Evolutionary conservation across 2,113 vertebrate genomes (phyloP).

Genomic region (Cryptomyrus ogoouensis): DNA sequence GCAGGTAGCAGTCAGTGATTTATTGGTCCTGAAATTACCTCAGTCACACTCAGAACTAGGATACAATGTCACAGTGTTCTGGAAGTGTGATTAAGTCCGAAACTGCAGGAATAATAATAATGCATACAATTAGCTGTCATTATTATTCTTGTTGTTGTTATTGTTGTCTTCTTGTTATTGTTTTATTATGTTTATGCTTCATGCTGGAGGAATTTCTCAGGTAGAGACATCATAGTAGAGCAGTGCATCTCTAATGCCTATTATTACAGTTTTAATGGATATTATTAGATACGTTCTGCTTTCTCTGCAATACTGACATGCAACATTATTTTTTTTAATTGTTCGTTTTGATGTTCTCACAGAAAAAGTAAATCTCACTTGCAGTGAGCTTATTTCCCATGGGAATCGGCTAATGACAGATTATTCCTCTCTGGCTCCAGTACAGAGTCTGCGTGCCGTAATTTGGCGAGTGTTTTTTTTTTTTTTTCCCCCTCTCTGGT

Average conservation of each 20-base stretch:
- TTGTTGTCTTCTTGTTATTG: background rate
- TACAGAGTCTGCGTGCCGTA: constrained; percentile 38
- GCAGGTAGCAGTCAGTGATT: background rate
- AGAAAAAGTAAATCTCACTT: background rate
- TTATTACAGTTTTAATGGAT: background rate
- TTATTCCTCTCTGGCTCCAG: background rate
- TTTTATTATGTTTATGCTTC: background rate
- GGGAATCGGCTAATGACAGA: background rate
- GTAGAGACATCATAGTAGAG: background rate
- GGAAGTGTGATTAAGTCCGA: background rate
- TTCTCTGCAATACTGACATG: background rate
- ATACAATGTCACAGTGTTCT: background rate
- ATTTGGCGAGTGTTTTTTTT: constrained; percentile 56
- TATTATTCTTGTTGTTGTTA: background rate
- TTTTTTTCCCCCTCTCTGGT: constrained; percentile 37
- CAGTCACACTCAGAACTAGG: background rate
- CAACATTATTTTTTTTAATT: background rate
- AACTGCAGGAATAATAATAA: background rate
- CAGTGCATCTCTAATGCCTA: background rate
- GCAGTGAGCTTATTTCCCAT: background rate
- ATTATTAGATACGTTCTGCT: background rate
- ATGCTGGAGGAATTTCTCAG: background rate
- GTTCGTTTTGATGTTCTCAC: constrained; percentile 18
- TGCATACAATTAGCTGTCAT: background rate
- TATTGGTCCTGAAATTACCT: constrained; percentile 1